Percentiles rank a stretch among this genome's conserved stretches.
Evolutionary conservation across 2,113 vertebrate genomes (phyloP).

Genomic region (Microcebus ravelobensis): DNA sequence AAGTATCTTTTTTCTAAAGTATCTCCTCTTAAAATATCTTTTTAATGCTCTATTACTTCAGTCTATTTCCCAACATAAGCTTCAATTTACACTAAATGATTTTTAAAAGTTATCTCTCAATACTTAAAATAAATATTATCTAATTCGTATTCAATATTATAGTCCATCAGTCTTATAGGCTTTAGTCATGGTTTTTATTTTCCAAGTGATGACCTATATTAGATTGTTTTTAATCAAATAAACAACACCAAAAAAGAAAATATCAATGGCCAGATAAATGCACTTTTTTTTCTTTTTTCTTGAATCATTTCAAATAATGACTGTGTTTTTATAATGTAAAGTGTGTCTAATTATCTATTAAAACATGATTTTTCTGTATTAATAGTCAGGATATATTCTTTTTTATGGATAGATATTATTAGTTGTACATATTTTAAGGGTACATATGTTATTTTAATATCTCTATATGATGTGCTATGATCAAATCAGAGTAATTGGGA

Average conservation of each 20-base stretch:
- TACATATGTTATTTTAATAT: neutral
- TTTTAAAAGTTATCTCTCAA: neutral
- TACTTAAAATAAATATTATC: neutral
- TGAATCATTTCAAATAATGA: neutral
- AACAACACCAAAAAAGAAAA: conserved; percentile 11
- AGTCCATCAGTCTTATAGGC: neutral
- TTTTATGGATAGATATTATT: neutral
- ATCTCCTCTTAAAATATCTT: neutral
- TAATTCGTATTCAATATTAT: neutral
- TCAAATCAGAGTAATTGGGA: neutral
- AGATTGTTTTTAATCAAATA: neutral
- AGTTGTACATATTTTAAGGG: neutral
- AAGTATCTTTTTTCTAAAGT: neutral
- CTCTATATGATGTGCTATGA: neutral
- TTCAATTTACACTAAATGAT: conserved; percentile 28
- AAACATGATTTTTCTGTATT: neutral
- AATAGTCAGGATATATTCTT: neutral
- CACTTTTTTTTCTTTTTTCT: neutral
- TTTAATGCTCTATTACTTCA: neutral
- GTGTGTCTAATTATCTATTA: neutral
- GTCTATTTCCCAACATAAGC: neutral
- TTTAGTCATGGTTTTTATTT: neutral
- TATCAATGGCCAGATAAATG: neutral
- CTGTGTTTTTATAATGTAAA: neutral
- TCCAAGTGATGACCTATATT: neutral